Base-by-base conservation (phyloP, 2,888 invertebrate species). In the Willowsia nigromaculata region DNA sequence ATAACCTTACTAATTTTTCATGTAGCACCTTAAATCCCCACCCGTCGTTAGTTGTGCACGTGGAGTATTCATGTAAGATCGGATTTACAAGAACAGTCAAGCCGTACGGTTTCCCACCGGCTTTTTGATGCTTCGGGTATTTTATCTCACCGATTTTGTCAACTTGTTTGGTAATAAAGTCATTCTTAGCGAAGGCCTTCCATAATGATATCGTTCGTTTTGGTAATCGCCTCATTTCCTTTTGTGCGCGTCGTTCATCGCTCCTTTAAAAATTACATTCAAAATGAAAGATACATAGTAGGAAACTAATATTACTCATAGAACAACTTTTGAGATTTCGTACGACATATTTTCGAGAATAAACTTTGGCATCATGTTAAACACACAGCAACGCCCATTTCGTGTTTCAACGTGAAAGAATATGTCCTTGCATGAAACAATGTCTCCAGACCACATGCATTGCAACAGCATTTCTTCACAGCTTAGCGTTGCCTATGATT, bases 321-420 rank as follows among this genome's bases (percentile, higher is more conserved):
- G n/a, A n/a, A n/a, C n/a, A n/a, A n/a, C n/a, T n/a, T n/a, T n/a
- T n/a, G n/a, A n/a, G 18, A 22, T 59, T 78, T n/a, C n/a, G n/a
- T 81, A 81, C 81, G 81, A 40, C 1, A 40, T 56, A 1, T 40
- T 56, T 18, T 81, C 37, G 5, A 81, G 50, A 3, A 81, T 3
- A 6, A 37, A 59, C 7, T 53, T 59, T 0, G 81, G 81, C 59
- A 81, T 81, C 81, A 81, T 59, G 37, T 81, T 81, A 25, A 81
- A 81, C 15, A 59, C 59, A 25, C 81, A 81, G 56, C 81, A 81
- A 2, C 40, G 33, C 0, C 81, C 81, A 13, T 37, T 3, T 25
- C 25, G 18, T n/a, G 81, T 81, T 1, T 59, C 40, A 4, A 81
- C 6, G 9, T 30, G 37, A 37, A 81, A 81, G 59, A 81, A 81